Conservation (phyloP, 2,888 invertebrate species). For the Clistopyga incitator region DNA sequence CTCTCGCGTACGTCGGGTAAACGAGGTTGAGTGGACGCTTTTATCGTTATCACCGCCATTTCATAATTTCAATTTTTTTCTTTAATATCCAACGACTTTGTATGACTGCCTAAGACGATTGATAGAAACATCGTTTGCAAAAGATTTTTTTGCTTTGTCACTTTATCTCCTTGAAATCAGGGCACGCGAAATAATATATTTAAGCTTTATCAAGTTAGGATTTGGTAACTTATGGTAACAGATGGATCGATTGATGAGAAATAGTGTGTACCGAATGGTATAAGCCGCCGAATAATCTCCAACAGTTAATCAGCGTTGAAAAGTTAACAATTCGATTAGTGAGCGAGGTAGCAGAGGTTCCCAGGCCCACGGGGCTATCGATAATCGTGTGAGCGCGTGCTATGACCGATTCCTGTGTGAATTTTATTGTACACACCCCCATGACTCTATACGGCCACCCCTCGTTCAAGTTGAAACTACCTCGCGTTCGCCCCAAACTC, state of each 20-base stretch:
- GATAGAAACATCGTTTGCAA: too few species aligned
- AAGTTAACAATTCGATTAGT: conserved; percentile 82
- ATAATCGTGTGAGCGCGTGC: conserved; percentile 82
- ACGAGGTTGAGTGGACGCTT: background rate
- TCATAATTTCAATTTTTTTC: background rate
- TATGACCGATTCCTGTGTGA: conserved; percentile 81
- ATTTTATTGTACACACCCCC: conserved; percentile 80
- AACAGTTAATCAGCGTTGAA: conserved; percentile 69
- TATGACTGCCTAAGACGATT: too few species aligned
- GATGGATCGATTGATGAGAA: background rate
- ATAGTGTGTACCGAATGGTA: background rate
- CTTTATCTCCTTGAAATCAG: too few species aligned
- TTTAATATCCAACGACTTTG: too few species aligned
- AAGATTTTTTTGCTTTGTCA: too few species aligned
- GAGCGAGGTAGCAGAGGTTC: conserved; percentile 75
- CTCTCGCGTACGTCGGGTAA: background rate
- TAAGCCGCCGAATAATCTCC: conserved; percentile 60
- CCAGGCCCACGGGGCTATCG: conserved; percentile 78
- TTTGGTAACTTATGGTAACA: too few species aligned
- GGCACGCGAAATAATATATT: too few species aligned
- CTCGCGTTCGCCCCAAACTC: conserved; percentile 37
- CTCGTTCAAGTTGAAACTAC: conserved; percentile 46
- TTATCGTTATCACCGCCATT: background rate
- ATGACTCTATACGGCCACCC: conserved; percentile 31
- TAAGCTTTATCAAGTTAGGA: too few species aligned